Conservation (phyloP, 2,797 vertebrate species). For the Gymnodraco acuticeps region DNA sequence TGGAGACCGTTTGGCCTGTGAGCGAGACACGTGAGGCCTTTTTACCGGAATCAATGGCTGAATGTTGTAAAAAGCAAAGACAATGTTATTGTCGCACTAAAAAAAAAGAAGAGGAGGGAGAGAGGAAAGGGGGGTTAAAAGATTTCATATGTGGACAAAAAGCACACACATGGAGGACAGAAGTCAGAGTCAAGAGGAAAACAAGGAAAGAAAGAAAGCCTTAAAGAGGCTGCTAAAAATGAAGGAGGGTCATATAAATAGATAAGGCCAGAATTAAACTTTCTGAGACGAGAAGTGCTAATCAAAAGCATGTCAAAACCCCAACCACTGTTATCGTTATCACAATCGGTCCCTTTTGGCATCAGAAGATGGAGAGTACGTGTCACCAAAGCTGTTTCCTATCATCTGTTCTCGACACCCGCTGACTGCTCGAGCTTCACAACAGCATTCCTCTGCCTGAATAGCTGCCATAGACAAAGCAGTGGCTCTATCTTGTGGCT, state of each 20-base stretch:
- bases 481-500: constrained; percentile 80
- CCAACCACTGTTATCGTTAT: neutral
- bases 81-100: constrained; percentile 52
- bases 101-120: neutral
- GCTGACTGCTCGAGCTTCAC: constrained; percentile 32
- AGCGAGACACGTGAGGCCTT: constrained; percentile 24
- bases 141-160: constrained; percentile 63
- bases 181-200: constrained; percentile 31
- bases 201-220: constrained; percentile 9
- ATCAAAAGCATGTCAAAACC: constrained; percentile 36
- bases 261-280: constrained; percentile 30
- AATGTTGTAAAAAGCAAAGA: constrained; percentile 38
- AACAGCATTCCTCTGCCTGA: constrained; percentile 43
- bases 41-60: constrained; percentile 15
- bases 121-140: constrained; percentile 27
- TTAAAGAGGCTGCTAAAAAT: neutral
- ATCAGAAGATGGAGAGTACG: constrained; percentile 39
- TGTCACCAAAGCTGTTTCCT: constrained; percentile 47
- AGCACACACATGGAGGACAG: constrained; percentile 59
- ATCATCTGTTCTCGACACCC: constrained; percentile 51
- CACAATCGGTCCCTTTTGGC: constrained; percentile 27
- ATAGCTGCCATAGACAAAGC: constrained; percentile 33
- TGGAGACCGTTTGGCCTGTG: constrained; percentile 24
- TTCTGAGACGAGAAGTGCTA: constrained; percentile 13
- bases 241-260: constrained; percentile 3